These are phyloP conservation scores for Oscheius sp. DNA, from an alignment of 1,140 invertebrate genomes.

Conservation along the genomic window DNA sequence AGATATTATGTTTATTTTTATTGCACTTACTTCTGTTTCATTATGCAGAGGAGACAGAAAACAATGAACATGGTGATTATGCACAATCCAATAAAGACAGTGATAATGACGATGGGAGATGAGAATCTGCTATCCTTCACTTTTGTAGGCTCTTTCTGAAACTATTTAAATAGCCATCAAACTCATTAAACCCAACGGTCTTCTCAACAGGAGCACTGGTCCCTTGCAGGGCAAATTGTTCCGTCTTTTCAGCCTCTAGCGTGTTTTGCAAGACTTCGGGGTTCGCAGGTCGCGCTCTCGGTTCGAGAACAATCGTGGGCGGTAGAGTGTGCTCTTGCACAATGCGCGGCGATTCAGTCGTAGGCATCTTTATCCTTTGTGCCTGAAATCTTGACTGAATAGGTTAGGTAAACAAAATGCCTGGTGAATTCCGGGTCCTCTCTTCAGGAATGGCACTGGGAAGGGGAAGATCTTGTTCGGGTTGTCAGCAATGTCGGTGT, in stretches of 20 bases:
- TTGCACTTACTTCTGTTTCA: not conserved
- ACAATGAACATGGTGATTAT: slow-evolving; percentile 57
- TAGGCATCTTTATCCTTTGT: slow-evolving; percentile 6
- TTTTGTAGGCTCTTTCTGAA: slow-evolving; percentile 23
- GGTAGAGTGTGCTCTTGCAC: slow-evolving; percentile 21
- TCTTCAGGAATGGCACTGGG: slow-evolving; percentile 57
- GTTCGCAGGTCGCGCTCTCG: not conserved
- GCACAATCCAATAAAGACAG: slow-evolving; percentile 50
- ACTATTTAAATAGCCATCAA: too few species aligned
- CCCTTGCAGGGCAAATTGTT: slow-evolving; percentile 13
- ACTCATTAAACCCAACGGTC: too few species aligned
- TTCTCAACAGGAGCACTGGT: not conserved
- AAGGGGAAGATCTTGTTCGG: slow-evolving; percentile 53
- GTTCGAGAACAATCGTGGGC: slow-evolving; percentile 30
- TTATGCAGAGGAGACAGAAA: slow-evolving; percentile 47
- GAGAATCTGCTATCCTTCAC: not conserved
- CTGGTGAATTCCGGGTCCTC: not conserved
- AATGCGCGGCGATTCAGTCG: not conserved
- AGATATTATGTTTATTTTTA: not conserved
- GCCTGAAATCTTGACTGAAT: slow-evolving; percentile 6
- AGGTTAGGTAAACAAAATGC: not conserved
- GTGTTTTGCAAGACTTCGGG: not conserved
- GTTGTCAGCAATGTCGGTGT: slow-evolving; percentile 44
- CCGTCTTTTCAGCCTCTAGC: slow-evolving; percentile 6
- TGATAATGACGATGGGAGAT: slow-evolving; percentile 45